Evolutionary conservation across 2,888 invertebrate species (phyloP).

Genomic region (Chymomyza amoena): DNA sequence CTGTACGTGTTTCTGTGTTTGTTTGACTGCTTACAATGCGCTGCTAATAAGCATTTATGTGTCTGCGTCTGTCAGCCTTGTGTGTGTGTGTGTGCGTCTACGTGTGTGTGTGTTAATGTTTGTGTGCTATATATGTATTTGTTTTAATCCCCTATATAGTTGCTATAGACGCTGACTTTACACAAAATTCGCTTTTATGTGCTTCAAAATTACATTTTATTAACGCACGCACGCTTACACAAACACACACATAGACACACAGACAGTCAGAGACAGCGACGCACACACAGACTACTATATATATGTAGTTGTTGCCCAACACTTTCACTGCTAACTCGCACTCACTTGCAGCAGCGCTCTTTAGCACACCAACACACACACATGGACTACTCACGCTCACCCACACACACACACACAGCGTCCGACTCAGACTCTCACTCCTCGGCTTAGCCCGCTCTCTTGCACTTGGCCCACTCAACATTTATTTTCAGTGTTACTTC

Average conservation of each 20-base stretch:
- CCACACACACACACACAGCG: background rate
- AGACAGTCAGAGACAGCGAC: constrained; percentile 6
- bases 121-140: constrained; percentile 9
- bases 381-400: background rate
- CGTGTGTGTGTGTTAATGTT: background rate
- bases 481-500: constrained; percentile 56
- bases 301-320: constrained; percentile 46
- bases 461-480: constrained; percentile 30
- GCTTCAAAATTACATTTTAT: constrained; percentile 66
- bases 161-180: constrained; percentile 36
- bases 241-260: background rate
- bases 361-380: background rate
- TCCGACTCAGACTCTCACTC: no score
- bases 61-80: background rate
- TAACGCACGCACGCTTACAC: constrained; percentile 53
- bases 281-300: constrained; percentile 6
- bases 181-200: constrained; percentile 54
- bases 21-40: constrained; percentile 52
- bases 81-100: background rate
- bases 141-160: constrained; percentile 37
- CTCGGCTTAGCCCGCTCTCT: constrained; percentile 1
- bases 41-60: constrained; percentile 57
- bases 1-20: constrained; percentile 7
- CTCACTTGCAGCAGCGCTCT: background rate
- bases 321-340: constrained; percentile 55